Evolutionary conservation across 1,140 invertebrate species (phyloP), one percentile per base, ranked within the genome.

Genomic region (Chrysoperla carnea): DNA sequence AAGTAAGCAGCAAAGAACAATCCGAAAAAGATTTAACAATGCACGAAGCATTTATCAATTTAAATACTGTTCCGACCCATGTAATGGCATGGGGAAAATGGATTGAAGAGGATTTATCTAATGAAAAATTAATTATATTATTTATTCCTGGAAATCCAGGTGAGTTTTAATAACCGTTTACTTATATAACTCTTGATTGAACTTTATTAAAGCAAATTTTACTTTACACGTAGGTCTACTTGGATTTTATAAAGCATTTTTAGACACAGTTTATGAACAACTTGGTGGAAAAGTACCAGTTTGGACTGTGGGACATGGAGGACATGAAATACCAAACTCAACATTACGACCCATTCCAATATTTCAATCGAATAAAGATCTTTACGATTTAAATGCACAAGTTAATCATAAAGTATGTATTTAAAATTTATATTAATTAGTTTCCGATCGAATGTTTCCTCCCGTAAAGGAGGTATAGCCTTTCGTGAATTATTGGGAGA

Each of bases 261-360:
- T 79, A 42, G 59, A 68, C 45, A 55, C 62, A 1, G 39, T 89
- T 1, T 72, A 81, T 51, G 50, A 62, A 33, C 64, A 66, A 50
- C 51, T 73, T 39, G 61, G 69, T 6, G 50, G 57, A 11, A 60
- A 69, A 40, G 63, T 73, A 39, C 76, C 81, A 29, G 71, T 88
- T 5, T 84, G 82, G 80, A 68, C 76, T 17, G 48, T 81, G 46
- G 78, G 79, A 43, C 83, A 90, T 61, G 78, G 69, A 29, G 77
- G 77, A 1, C 75, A 78, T 51, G 72, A 77, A 48, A 63, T 70
- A 49, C 71, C 75, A 59, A 2, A 55, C n/a, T n/a, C 52, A 37
- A 59, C 59, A 31, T 44, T 50, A 4, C 15, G 23, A 44, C 52
- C 53, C 44, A 57, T 70, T 40, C 69, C 69, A 2, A 52, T 60